Evolutionary conservation across 2,888 invertebrate species (phyloP).

Genomic region (Anthophora plumipes): DNA sequence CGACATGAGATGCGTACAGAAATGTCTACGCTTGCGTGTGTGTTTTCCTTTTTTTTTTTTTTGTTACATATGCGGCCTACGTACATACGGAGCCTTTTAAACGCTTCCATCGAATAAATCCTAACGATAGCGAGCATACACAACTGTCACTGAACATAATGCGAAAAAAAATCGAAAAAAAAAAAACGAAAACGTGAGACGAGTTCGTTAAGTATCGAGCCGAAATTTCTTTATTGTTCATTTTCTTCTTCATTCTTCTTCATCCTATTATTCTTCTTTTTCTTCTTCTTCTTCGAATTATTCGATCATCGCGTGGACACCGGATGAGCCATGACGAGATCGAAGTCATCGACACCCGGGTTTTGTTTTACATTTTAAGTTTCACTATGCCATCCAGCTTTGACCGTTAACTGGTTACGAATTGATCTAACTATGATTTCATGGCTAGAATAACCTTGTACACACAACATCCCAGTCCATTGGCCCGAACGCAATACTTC

Average conservation of each 20-base stretch:
- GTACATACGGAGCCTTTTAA: constrained; percentile 38
- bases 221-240: constrained; percentile 21
- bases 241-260: too few species aligned
- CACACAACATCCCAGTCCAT: background rate
- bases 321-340: background rate
- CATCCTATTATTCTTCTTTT: too few species aligned
- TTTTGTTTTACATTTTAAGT: constrained; percentile 26
- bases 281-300: too few species aligned
- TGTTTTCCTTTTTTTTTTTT: constrained; percentile 13
- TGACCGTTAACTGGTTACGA: constrained; percentile 46
- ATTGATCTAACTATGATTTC: background rate
- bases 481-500: background rate
- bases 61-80: constrained; percentile 60
- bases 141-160: constrained; percentile 56
- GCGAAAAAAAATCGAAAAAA: constrained; percentile 30
- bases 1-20: constrained; percentile 52
- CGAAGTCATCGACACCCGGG: constrained; percentile 4
- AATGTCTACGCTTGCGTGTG: constrained; percentile 55
- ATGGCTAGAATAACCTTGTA: constrained; percentile 18
- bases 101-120: constrained; percentile 29
- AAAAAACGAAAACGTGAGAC: constrained; percentile 56
- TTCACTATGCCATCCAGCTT: constrained; percentile 47
- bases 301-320: constrained; percentile 8
- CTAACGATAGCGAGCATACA: constrained; percentile 69
- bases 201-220: constrained; percentile 56